Conservation (phyloP, 2,113 vertebrate species). For the Nycticryphes semicollaris region DNA sequence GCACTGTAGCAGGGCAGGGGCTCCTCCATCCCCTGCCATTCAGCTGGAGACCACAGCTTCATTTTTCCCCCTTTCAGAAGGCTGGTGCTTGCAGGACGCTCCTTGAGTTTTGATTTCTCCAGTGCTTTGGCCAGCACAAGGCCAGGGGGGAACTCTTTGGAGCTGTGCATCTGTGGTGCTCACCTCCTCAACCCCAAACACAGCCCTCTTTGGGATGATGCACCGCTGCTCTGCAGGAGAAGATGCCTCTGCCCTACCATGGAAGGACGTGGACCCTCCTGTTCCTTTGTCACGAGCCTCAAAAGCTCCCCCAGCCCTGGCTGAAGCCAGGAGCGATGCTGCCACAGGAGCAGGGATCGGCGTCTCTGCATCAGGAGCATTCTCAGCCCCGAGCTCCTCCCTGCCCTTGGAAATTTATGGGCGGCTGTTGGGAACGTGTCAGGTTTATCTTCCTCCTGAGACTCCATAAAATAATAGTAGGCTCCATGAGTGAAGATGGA, state of each 20-base stretch:
- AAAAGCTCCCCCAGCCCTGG: accelerated
- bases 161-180: background rate
- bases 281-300: accelerated
- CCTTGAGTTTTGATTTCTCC: accelerated
- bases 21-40: background rate
- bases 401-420: constrained; percentile 19
- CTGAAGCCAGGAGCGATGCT: background rate
- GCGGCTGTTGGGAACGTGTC: background rate
- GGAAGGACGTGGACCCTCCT: background rate
- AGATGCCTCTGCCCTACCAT: background rate
- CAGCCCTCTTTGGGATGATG: background rate
- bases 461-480: constrained; percentile 45
- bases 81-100: background rate
- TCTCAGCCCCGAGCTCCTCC: accelerated
- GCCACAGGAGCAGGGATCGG: accelerated
- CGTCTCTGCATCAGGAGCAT: accelerated
- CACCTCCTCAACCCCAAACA: too few relatives aligned
- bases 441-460: constrained; percentile 63
- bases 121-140: accelerated
- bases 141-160: background rate
- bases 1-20: too few relatives aligned
- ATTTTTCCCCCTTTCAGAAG: background rate
- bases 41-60: background rate
- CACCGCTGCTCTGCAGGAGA: too few relatives aligned
- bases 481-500: constrained; percentile 39